A percentile compares a stretch with the other conserved stretches of the same genome.
Evolutionary conservation across 2,113 vertebrate species (phyloP).

Genomic region (Syrrhaptes paradoxus): DNA sequence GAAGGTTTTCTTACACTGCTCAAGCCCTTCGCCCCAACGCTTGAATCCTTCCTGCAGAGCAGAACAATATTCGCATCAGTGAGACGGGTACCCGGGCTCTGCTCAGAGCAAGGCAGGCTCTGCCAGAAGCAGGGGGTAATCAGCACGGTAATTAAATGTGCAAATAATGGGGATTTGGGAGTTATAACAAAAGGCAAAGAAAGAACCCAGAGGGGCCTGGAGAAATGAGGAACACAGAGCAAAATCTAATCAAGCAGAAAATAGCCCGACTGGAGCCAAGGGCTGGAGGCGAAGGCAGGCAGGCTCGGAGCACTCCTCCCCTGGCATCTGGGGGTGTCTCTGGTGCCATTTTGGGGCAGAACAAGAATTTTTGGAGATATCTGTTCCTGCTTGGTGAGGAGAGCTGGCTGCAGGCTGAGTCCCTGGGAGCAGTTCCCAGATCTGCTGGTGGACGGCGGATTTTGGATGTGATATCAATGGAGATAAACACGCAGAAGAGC

Average conservation of each 20-base stretch:
- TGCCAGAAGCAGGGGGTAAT: conserved; percentile 20
- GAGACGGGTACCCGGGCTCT: neutral
- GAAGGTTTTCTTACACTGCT: neutral
- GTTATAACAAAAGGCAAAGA: conserved; percentile 32
- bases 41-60: neutral
- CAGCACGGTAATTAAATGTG: conserved; percentile 12
- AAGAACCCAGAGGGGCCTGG: neutral
- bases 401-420: neutral
- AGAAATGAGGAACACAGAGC: neutral
- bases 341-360: accelerated
- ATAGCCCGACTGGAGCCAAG: neutral
- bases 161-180: conserved; percentile 29
- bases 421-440: neutral
- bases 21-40: accelerated
- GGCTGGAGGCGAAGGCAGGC: neutral
- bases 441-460: accelerated
- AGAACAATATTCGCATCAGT: neutral
- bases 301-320: accelerated
- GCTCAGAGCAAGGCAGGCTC: neutral
- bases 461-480: neutral
- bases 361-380: neutral
- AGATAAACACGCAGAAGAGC: neutral
- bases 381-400: neutral
- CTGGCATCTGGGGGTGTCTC: neutral
- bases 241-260: conserved; percentile 36